A percentile compares a stretch with the other conserved stretches of the same genome.
phyloP scores from a whole-genome alignment of 30 jellyfish, hydroid and myxozoan genomes.

The Hydractinia echinata region DNA sequence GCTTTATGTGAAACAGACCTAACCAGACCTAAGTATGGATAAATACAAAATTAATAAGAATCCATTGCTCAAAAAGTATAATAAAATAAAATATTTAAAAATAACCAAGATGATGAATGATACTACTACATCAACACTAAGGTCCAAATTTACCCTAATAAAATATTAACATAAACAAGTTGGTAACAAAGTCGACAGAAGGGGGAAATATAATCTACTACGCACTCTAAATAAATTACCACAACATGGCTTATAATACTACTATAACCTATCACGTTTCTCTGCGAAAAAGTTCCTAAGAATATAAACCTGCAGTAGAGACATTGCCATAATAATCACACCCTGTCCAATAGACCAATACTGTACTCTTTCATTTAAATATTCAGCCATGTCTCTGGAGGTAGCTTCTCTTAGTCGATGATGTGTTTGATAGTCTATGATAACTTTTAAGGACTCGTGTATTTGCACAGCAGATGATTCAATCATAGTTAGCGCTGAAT shows the following conservation, averaged over 20 bases:
- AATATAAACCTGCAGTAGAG: slow-evolving; percentile 61
- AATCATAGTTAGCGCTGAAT: slow-evolving; percentile 77
- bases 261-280: slow-evolving; percentile 68
- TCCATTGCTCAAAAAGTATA: too few relatives aligned
- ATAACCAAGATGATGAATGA: too few relatives aligned
- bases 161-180: too few relatives aligned
- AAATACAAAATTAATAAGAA: too few relatives aligned
- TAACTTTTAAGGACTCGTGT: slow-evolving; percentile 90
- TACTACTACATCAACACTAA: too few relatives aligned
- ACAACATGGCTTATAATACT: background rate
- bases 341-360: slow-evolving; percentile 97
- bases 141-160: too few relatives aligned
- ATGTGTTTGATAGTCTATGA: slow-evolving; percentile 90
- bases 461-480: slow-evolving; percentile 88
- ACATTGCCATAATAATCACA: slow-evolving; percentile 47
- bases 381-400: slow-evolving; percentile 87
- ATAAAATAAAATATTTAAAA: too few relatives aligned
- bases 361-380: slow-evolving; percentile 85
- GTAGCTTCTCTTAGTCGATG: slow-evolving; percentile 93
- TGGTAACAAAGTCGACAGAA: too few relatives aligned
- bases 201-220: too few relatives aligned
- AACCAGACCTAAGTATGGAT: too few relatives aligned
- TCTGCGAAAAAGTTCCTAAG: slow-evolving; percentile 89
- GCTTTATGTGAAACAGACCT: too few relatives aligned
- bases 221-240: too few relatives aligned